Conservation (phyloP, 2,797 vertebrate species). For the Echeneis naucrates region DNA sequence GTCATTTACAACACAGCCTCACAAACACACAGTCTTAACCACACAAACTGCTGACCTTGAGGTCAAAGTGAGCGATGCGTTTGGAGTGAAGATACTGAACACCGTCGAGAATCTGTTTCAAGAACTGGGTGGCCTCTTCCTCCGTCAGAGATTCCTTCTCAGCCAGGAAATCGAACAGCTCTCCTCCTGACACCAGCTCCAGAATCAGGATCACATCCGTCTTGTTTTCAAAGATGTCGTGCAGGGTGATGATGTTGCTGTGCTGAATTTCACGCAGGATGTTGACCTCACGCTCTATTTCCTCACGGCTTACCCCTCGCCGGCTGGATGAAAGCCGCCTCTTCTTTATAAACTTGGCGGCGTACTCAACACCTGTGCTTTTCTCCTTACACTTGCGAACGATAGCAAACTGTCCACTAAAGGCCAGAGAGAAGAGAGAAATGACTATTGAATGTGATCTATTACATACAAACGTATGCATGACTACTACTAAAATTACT, state of each 20-base stretch:
- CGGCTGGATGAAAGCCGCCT: constrained; percentile 95
- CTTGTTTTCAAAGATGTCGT: constrained; percentile 98
- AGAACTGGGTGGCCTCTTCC: constrained; percentile 98
- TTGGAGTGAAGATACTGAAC: constrained; percentile 97
- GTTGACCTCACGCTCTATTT: constrained; percentile 97
- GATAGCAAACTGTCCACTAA: constrained; percentile 96
- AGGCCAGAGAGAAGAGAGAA: not conserved
- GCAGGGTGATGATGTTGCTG: constrained; percentile 98
- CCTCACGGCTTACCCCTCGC: constrained; percentile 95
- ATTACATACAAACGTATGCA: not conserved
- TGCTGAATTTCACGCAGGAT: constrained; percentile 97
- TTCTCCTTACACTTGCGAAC: constrained; percentile 95
- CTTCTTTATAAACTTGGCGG: constrained; percentile 99
- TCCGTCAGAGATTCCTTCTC: constrained; percentile 98
- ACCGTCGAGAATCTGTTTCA: constrained; percentile 97
- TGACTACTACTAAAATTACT: not conserved
- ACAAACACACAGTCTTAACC: not conserved
- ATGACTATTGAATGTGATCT: not conserved
- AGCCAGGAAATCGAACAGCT: constrained; percentile 97
- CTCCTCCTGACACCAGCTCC: constrained; percentile 96
- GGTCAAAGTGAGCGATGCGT: constrained; percentile 96
- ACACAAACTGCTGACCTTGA: constrained; percentile 88
- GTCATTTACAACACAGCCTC: constrained; percentile 14
- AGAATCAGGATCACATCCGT: constrained; percentile 98
- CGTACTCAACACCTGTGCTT: constrained; percentile 87